Evolutionary conservation across 2,888 invertebrate genomes (phyloP).

Genomic region (Nipponacmea schrenckii): DNA sequence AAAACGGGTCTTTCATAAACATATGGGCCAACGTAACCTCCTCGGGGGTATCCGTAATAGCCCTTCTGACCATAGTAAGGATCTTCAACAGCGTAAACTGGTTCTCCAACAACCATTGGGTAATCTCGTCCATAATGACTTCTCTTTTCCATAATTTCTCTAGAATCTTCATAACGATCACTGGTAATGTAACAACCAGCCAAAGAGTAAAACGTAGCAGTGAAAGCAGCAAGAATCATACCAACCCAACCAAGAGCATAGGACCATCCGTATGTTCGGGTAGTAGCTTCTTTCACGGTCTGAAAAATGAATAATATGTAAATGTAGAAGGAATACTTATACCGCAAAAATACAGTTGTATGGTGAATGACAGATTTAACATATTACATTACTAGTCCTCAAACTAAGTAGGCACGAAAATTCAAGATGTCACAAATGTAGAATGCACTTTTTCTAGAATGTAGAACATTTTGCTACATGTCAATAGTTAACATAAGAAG

Average conservation of each 20-base stretch:
- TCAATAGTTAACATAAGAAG: too few species aligned
- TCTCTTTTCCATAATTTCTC: slow-evolving; percentile 10
- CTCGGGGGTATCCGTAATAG: slow-evolving; percentile 5
- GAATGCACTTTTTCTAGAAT: too few species aligned
- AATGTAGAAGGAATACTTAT: not conserved
- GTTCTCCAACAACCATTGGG: slow-evolving; percentile 33
- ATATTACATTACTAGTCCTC: too few species aligned
- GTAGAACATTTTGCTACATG: too few species aligned
- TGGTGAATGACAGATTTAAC: too few species aligned
- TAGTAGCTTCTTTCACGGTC: slow-evolving; percentile 42
- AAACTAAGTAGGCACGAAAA: too few species aligned
- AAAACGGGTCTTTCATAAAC: slow-evolving; percentile 28
- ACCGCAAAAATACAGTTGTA: not conserved
- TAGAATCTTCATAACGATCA: slow-evolving; percentile 45
- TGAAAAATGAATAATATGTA: slow-evolving; percentile 26
- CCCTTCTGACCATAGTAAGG: slow-evolving; percentile 24
- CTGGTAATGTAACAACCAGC: slow-evolving; percentile 55
- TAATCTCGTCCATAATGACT: slow-evolving; percentile 25
- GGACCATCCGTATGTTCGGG: slow-evolving; percentile 55
- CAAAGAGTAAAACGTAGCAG: slow-evolving; percentile 57
- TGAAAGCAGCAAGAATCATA: slow-evolving; percentile 52
- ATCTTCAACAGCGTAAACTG: slow-evolving; percentile 31
- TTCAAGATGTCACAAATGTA: too few species aligned
- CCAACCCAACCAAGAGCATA: slow-evolving; percentile 63
- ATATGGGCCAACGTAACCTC: slow-evolving; percentile 34